Conservation (phyloP, 1,140 invertebrate species). For the Platyura marginata region DNA sequence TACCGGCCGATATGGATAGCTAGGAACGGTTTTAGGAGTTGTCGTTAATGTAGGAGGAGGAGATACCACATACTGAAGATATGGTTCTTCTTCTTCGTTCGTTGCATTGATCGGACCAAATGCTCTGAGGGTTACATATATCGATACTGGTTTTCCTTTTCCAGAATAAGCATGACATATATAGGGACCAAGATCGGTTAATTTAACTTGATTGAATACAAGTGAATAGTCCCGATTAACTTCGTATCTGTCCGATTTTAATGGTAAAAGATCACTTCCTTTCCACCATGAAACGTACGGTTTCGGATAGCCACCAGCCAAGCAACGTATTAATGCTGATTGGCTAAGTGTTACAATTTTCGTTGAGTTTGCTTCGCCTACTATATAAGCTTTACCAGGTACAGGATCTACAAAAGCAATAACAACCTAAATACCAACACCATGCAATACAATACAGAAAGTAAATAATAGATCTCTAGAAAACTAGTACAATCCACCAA, state of each 20-base stretch:
- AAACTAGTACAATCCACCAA: no score
- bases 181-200: conserved; percentile 60
- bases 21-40: conserved; percentile 8
- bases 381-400: conserved; percentile 27
- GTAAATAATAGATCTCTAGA: no score
- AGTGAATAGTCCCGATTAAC: conserved; percentile 54
- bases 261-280: conserved; percentile 48
- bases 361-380: conserved; percentile 33
- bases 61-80: conserved; percentile 32
- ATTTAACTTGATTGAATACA: conserved; percentile 45
- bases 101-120: conserved; percentile 34
- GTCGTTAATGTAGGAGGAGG: conserved; percentile 22
- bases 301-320: conserved; percentile 61
- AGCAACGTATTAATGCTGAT: conserved; percentile 54
- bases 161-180: conserved; percentile 78
- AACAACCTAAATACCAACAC: conserved; percentile 2
- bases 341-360: conserved; percentile 49
- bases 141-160: conserved; percentile 50
- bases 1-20: conserved; percentile 26
- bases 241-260: conserved; percentile 48
- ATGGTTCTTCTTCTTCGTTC: conserved; percentile 28
- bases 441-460: no score
- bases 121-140: conserved; percentile 50
- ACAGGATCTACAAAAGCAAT: conserved; percentile 26
- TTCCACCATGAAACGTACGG: conserved; percentile 76